Conservation (phyloP, 1,140 invertebrate genomes). For the Druon quercuslanigerum region DNA sequence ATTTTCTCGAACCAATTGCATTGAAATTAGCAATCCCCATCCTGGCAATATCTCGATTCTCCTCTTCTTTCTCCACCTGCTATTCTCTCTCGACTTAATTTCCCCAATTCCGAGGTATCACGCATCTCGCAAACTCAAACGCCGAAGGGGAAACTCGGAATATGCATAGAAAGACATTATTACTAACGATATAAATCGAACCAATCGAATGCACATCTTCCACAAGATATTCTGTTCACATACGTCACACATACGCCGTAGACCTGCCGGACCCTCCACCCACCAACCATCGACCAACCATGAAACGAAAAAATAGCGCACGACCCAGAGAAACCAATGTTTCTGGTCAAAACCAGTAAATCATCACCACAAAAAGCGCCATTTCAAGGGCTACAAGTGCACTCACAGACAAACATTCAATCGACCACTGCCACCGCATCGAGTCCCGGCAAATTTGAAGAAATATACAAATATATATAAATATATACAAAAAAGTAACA, state of each 20-base stretch:
- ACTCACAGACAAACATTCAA: conserved; percentile 76
- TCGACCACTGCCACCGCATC: conserved; percentile 68
- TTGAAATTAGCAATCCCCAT: neutral
- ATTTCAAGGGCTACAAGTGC: conserved; percentile 71
- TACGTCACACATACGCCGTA: conserved; percentile 69
- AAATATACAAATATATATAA: conserved; percentile 18
- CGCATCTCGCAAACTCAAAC: conserved; percentile 51
- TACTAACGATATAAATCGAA: conserved; percentile 32
- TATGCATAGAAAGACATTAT: conserved; percentile 26
- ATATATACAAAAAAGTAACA: neutral
- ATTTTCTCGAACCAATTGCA: conserved; percentile 21
- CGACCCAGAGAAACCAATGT: conserved; percentile 40
- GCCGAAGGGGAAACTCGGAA: conserved; percentile 10
- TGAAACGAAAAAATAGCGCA: conserved; percentile 47
- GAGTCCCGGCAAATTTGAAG: conserved; percentile 48
- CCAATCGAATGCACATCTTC: conserved; percentile 41
- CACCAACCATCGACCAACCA: conserved; percentile 65
- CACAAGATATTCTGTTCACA: conserved; percentile 52
- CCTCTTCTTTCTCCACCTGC: neutral
- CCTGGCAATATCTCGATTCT: neutral
- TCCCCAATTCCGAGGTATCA: conserved; percentile 15
- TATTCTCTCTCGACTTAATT: conserved; percentile 6
- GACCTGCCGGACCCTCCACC: conserved; percentile 69
- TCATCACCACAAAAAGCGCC: conserved; percentile 54
- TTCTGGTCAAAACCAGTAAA: conserved; percentile 35